Evolutionary conservation across 2,888 invertebrate species (phyloP), one percentile per base, ranked within the genome.

Genomic region (Erebia epiphron): DNA sequence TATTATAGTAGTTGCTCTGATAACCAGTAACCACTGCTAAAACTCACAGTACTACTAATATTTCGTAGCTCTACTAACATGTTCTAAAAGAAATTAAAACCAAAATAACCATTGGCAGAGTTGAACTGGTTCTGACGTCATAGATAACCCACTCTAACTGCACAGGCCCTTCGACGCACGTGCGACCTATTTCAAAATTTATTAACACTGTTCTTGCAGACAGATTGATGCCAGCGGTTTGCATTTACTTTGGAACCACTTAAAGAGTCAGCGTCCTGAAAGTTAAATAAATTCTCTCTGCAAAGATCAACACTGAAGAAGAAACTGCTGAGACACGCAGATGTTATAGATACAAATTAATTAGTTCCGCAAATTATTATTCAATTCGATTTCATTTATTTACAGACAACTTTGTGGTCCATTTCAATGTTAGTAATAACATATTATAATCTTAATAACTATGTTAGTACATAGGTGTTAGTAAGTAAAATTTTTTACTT

Each of bases 101-200:
- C 58, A 58, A 74, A 74, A 74, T 74, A 79, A 73, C 70, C 71
- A 74, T 76, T 78, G 78, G 78, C 79, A 76, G 69, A 75, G 73
- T 76, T 77, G 79, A 78, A 79, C 76, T 79, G 71, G 61, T 69
- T 71, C 78, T 90, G 91, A 91, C 92, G 92, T 92, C 91, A 91
- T 78, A 74, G 68, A 73, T 81, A 84, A 83, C 86, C 86, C 83
- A 83, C 80, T 86, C 82, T 75, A 83, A 84, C 82, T 85, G 84
- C 84, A 84, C 64, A 77, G 77, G 83, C 86, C 88, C 87, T 89
- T 85, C 78, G 79, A 77, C 79, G 77, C 79, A 80, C 81, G 83
- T 82, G 82, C 65, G 78, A 77, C 79, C 80, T 72, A 78, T 73
- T 76, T 75, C 68, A 68, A 69, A 62, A 72, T 77, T 74, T 75